Evolutionary conservation across 1,140 invertebrate species (phyloP).

Genomic region (Drosophila truncata): DNA sequence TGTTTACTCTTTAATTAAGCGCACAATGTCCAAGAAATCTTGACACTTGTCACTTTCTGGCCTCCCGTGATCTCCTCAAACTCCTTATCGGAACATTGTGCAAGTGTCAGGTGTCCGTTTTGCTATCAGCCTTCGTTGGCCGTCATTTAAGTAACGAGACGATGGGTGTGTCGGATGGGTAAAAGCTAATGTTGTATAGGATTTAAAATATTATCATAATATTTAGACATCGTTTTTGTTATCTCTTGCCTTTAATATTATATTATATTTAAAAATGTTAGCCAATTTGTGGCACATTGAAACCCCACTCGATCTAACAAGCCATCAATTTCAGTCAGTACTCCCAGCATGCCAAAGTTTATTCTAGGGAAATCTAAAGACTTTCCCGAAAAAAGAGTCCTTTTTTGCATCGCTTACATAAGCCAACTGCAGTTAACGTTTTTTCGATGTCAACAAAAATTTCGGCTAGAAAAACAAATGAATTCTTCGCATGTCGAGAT

Average conservation of each 20-base stretch:
- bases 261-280: neutral
- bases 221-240: neutral
- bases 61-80: constrained; percentile 2
- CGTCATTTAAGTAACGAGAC: constrained; percentile 3
- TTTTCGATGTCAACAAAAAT: constrained; percentile 33
- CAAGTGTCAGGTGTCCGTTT: constrained; percentile 33
- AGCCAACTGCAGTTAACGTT: constrained; percentile 36
- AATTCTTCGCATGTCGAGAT: constrained; percentile 30
- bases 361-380: neutral
- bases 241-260: neutral
- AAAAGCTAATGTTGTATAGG: too few species aligned
- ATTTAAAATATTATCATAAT: neutral
- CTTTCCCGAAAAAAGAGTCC: neutral
- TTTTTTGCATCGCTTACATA: constrained; percentile 23
- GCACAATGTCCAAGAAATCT: constrained; percentile 67
- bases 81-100: constrained; percentile 9
- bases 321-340: constrained; percentile 7
- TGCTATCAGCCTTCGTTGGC: constrained; percentile 18
- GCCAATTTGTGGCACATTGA: neutral
- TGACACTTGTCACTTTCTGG: constrained; percentile 52
- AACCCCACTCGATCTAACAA: constrained; percentile 9
- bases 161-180: neutral
- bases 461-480: constrained; percentile 19
- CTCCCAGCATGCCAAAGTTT: neutral
- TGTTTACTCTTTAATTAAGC: constrained; percentile 77